Evolutionary conservation across 2,797 vertebrate species (phyloP).

Genomic region (Gallinago solitaria): DNA sequence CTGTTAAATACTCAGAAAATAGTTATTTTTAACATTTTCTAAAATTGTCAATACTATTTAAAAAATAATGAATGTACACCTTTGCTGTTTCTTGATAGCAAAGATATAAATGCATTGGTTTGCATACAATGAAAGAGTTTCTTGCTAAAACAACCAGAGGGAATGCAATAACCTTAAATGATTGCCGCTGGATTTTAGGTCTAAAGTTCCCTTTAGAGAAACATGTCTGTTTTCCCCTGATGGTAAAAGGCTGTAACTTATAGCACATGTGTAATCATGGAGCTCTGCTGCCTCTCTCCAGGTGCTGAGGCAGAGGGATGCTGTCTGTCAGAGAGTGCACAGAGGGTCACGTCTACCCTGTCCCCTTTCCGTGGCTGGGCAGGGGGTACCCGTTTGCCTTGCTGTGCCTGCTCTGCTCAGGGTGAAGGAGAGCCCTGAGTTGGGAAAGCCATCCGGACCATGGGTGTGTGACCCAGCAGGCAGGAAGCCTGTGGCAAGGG

Average conservation of each 20-base stretch:
- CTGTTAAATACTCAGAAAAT: background rate
- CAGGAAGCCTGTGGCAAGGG: background rate
- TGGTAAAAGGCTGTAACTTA: background rate
- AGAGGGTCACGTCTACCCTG: background rate
- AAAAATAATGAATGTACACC: background rate
- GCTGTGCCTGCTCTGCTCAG: background rate
- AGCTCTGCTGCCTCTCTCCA: background rate
- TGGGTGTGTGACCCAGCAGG: background rate
- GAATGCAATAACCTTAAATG: background rate
- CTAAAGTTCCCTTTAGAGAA: background rate
- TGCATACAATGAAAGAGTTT: background rate
- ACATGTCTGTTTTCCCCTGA: fast-evolving
- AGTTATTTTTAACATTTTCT: background rate
- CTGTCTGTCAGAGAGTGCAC: background rate
- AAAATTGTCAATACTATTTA: background rate
- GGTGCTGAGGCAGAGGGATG: background rate
- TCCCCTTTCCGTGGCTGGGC: background rate
- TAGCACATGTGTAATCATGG: background rate
- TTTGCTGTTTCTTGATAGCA: background rate
- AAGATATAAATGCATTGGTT: background rate
- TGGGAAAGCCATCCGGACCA: background rate
- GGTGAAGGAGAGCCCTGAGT: background rate
- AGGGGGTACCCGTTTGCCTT: background rate
- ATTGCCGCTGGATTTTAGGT: background rate
- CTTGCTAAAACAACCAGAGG: background rate